These are phyloP conservation scores for Agrotis clavis DNA, from an alignment of 2,888 invertebrate genomes.

Conservation along the genomic window DNA sequence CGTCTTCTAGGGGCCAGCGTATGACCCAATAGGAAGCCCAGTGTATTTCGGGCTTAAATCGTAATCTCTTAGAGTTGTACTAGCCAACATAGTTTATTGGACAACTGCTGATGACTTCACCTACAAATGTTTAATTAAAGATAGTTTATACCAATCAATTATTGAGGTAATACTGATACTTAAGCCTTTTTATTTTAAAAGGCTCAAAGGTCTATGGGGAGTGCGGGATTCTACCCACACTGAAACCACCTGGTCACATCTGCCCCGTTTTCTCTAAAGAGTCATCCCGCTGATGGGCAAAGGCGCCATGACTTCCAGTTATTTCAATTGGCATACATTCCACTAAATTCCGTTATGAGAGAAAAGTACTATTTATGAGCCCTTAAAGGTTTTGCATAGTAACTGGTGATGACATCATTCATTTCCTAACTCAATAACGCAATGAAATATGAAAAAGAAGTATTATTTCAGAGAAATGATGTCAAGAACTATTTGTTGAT, in stretches of 20 bases:
- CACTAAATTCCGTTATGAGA: no score
- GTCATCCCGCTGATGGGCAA: no score
- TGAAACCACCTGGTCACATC: no score
- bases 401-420: neutral
- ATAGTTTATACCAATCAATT: no score
- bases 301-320: no score
- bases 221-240: no score
- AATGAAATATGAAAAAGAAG: neutral
- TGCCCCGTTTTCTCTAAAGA: no score
- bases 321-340: no score
- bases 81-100: slow-evolving; percentile 2
- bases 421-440: neutral
- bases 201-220: no score
- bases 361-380: neutral
- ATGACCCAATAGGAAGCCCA: slow-evolving; percentile 87
- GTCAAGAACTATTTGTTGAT: no score
- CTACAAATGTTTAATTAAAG: neutral
- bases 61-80: slow-evolving; percentile 68
- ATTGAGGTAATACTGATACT: no score
- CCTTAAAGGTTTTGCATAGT: neutral
- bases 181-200: no score
- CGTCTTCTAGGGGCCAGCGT: slow-evolving; percentile 91
- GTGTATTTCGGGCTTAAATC: slow-evolving; percentile 79
- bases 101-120: slow-evolving; percentile 20
- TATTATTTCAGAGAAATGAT: neutral